These are phyloP conservation scores for Mormyrops boulengeri DNA, from an alignment of 2,797 vertebrate species.

Conservation along the genomic window DNA sequence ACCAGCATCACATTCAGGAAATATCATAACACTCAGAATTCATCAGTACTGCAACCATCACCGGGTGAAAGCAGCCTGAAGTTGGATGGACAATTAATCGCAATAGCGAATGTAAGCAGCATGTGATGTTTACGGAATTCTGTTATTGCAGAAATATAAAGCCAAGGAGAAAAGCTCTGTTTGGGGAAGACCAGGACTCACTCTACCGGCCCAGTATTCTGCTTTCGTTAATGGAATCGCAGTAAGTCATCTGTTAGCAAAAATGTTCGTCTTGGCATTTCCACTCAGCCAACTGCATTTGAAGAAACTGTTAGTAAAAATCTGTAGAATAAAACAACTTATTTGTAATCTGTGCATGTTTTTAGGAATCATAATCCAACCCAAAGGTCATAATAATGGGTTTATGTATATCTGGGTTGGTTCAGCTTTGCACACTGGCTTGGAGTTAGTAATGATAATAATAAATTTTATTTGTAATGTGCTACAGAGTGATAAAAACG, in stretches of 20 bases:
- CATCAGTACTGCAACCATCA: not conserved
- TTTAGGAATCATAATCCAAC: not conserved
- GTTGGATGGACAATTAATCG: not conserved
- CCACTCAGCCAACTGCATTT: not conserved
- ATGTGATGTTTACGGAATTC: not conserved
- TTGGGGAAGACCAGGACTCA: conserved; percentile 71
- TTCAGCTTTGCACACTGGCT: not conserved
- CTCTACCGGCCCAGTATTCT: conserved; percentile 72
- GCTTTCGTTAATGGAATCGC: conserved; percentile 88
- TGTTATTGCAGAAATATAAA: conserved; percentile 63
- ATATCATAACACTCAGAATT: not conserved
- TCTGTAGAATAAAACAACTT: not conserved
- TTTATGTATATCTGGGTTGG: not conserved
- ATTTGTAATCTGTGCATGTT: not conserved
- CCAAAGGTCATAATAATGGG: not conserved
- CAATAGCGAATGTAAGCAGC: not conserved
- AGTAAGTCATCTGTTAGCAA: conserved; percentile 60
- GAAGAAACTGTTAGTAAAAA: not conserved
- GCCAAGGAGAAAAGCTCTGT: conserved; percentile 67
- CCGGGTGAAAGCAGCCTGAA: not conserved
- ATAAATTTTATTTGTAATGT: not conserved
- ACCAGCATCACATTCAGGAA: not conserved
- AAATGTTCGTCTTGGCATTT: not conserved
- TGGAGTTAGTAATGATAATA: not conserved
- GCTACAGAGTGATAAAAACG: not conserved